phyloP scores from a whole-genome alignment of 2,888 invertebrate genomes.

The Cephus rjabovi region DNA sequence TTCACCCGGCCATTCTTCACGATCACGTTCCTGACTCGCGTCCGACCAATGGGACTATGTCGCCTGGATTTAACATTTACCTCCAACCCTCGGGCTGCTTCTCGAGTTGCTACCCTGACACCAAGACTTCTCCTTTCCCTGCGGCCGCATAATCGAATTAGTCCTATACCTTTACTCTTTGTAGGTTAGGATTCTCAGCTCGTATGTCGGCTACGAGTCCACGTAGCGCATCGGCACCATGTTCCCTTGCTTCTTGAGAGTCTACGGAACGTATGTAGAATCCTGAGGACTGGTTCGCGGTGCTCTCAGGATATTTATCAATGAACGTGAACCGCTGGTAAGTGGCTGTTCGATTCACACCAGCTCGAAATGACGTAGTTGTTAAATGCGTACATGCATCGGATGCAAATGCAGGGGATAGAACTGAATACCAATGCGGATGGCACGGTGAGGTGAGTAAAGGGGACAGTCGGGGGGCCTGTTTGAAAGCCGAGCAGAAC shows the following conservation, averaged over 20 bases:
- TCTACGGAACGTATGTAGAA: not conserved
- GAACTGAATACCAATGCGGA: not conserved
- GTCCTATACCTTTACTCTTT: not conserved
- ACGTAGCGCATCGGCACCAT: not conserved
- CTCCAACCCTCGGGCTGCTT: not conserved
- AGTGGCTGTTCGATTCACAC: conserved; percentile 30
- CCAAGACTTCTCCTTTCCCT: not conserved
- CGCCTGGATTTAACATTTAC: not conserved
- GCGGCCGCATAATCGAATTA: not conserved
- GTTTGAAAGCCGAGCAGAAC: not conserved
- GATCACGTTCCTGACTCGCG: not conserved
- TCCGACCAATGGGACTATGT: not conserved
- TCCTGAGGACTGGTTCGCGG: not conserved
- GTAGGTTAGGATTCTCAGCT: not conserved
- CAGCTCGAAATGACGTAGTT: conserved; percentile 36
- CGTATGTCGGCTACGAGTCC: not conserved
- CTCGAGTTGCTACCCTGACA: not conserved
- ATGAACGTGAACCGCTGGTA: not conserved
- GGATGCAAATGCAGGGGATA: conserved; percentile 31
- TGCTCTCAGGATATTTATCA: not conserved
- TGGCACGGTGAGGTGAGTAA: not conserved
- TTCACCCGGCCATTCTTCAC: not conserved
- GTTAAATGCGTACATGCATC: conserved; percentile 34
- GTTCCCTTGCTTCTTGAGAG: not conserved
- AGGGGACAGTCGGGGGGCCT: not conserved